Evolutionary conservation across 2,888 invertebrate genomes (phyloP), one percentile per base, ranked within the genome.

Genomic region (Nephrocerus scutellatus): DNA sequence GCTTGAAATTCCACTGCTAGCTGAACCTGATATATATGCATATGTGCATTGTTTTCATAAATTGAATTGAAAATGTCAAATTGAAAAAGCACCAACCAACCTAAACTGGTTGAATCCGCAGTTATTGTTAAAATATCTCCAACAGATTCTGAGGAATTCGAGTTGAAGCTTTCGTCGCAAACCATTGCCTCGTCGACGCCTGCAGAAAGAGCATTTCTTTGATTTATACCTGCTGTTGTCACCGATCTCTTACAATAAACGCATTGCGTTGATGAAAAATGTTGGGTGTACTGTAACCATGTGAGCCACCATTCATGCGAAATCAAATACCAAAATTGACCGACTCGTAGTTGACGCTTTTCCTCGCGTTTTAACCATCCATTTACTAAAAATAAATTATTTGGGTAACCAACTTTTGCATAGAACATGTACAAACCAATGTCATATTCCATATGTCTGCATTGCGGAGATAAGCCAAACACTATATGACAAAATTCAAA

Each of bases 321-420:
- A 43, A 91, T 77, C 46, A 92, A 75, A 73, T 89, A 91, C 89
- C 90, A 91, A 68, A 87, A 84, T 69, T 90, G 88, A 0, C 88
- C 89, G 37, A 84, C 79, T 30, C 77, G 71, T 59, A 83, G 80
- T 0, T 87, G 85, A 30, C 85, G 75, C 30, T 76, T 72, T 50
- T 81, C 80, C 60, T 86, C 87, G 26, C 91, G 74, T 3, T 80
- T 75, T 45, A 90, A 61, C 91, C 91, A 92, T 2, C 85, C 83
- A 45, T 80, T 75, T 9, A 83, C 84, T 75, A 59, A 29, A 62
- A 59, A 23, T 10, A 35, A 30, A 28, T 18, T 36, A 22, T 22
- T 22, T 22, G 12, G n/a, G 12, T 8, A 32, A 32, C 10, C 18
- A 28, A 22, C 28, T 33, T 18, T 30, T 16, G 5, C 12, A 31